Evolutionary conservation across 1,140 invertebrate species (phyloP).

Genomic region (Tachypleus tridentatus): DNA sequence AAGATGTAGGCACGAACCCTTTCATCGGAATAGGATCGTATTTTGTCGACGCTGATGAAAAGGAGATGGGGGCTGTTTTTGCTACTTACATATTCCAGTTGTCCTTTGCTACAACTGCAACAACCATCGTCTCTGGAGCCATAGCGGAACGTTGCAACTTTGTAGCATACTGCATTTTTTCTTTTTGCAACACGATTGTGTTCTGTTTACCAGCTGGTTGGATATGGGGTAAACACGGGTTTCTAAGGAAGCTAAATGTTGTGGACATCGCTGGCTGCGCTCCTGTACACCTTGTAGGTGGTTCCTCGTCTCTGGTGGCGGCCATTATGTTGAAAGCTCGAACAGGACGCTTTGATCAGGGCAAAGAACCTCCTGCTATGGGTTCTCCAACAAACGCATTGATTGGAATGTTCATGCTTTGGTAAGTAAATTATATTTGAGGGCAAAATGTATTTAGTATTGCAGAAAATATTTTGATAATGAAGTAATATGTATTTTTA

Average conservation of each 20-base stretch:
- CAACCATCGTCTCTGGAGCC: slow-evolving; percentile 65
- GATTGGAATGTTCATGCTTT: slow-evolving; percentile 82
- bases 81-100: slow-evolving; percentile 20
- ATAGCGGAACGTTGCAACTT: slow-evolving; percentile 83
- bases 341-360: slow-evolving; percentile 66
- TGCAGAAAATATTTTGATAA: background rate
- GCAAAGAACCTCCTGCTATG: slow-evolving; percentile 57
- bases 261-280: slow-evolving; percentile 69
- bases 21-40: slow-evolving; percentile 40
- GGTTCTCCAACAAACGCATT: slow-evolving; percentile 81
- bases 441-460: background rate
- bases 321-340: slow-evolving; percentile 80
- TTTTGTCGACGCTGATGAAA: slow-evolving; percentile 16
- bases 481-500: background rate
- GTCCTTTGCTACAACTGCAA: slow-evolving; percentile 80
- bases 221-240: slow-evolving; percentile 76
- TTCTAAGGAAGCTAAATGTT: slow-evolving; percentile 60
- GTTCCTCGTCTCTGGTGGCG: slow-evolving; percentile 61
- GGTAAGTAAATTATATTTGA: slow-evolving; percentile 36
- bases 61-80: slow-evolving; percentile 15
- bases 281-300: slow-evolving; percentile 72
- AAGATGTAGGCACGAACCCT: slow-evolving; percentile 51
- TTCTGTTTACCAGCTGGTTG: slow-evolving; percentile 84
- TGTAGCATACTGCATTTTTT: slow-evolving; percentile 78
- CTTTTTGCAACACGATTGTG: slow-evolving; percentile 72